These are phyloP conservation scores for Crossocerus cetratus DNA, from an alignment of 2,888 invertebrate species.

Conservation along the genomic window DNA sequence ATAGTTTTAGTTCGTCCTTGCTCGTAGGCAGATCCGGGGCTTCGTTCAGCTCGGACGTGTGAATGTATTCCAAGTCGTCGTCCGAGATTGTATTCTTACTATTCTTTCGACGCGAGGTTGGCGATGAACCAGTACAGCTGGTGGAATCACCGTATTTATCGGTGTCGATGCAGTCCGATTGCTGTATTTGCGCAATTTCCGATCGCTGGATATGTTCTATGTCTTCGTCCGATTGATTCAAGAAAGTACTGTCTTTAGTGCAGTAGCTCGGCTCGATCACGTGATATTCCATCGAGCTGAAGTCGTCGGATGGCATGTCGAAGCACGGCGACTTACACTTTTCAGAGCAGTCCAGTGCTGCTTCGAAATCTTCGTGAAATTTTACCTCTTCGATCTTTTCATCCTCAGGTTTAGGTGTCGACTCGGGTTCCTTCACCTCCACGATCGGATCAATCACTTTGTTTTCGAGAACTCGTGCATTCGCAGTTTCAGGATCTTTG, in stretches of 20 bases:
- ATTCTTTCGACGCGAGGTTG: constrained; percentile 46
- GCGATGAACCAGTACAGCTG: constrained; percentile 30
- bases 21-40: constrained; percentile 26
- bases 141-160: constrained; percentile 22
- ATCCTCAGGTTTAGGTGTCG: background rate
- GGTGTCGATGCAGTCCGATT: constrained; percentile 23
- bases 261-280: constrained; percentile 56
- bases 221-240: constrained; percentile 69
- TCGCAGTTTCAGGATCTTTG: constrained; percentile 11
- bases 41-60: constrained; percentile 64
- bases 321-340: constrained; percentile 24
- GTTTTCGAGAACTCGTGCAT: constrained; percentile 6
- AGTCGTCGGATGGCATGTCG: constrained; percentile 54
- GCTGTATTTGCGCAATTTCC: constrained; percentile 53
- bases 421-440: constrained; percentile 28
- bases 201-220: constrained; percentile 67
- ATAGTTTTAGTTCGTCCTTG: constrained; percentile 10
- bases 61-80: constrained; percentile 72
- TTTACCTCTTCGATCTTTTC: constrained; percentile 17
- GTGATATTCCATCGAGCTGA: constrained; percentile 68
- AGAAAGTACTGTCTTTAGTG: constrained; percentile 39
- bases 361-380: background rate
- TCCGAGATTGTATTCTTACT: constrained; percentile 68
- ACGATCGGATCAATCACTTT: constrained; percentile 16
- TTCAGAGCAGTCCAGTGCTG: background rate